These are phyloP conservation scores for Manis javanica DNA, from an alignment of 2,797 vertebrate species.

Conservation along the genomic window DNA sequence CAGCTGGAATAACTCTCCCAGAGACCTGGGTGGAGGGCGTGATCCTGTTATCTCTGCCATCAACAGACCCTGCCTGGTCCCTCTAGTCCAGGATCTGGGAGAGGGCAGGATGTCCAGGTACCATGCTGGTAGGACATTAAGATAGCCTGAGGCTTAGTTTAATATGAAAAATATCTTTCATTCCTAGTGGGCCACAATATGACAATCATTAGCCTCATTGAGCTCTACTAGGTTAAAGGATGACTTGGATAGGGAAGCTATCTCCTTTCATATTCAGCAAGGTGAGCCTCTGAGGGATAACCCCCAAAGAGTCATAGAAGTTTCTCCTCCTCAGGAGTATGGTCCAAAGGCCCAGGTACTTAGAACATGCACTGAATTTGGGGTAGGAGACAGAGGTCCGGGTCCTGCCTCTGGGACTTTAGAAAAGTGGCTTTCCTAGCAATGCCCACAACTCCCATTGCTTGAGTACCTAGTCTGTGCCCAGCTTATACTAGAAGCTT, in stretches of 20 bases:
- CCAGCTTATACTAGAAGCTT: not conserved
- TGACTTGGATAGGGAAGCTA: not conserved
- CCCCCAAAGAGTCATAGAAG: no score
- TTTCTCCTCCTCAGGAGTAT: not conserved
- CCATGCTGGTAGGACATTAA: not conserved
- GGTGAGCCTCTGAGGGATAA: not conserved
- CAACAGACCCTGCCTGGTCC: not conserved
- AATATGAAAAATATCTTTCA: not conserved
- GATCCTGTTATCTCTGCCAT: not conserved
- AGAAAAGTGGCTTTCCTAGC: not conserved
- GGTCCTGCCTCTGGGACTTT: not conserved
- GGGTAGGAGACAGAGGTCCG: not conserved
- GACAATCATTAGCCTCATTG: fast-evolving
- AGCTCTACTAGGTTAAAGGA: not conserved
- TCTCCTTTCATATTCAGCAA: not conserved
- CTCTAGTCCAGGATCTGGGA: not conserved
- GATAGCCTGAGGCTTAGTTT: not conserved
- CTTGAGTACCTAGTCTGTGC: not conserved
- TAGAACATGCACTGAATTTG: not conserved
- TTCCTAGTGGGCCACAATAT: not conserved
- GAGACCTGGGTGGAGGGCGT: not conserved
- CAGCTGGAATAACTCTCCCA: not conserved
- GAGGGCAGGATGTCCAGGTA: not conserved
- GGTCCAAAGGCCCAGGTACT: not conserved
- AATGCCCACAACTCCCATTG: not conserved